Evolutionary conservation across 2,888 invertebrate genomes (phyloP), one percentile per base, ranked within the genome.

Genomic region (Ectropis crepuscularia): DNA sequence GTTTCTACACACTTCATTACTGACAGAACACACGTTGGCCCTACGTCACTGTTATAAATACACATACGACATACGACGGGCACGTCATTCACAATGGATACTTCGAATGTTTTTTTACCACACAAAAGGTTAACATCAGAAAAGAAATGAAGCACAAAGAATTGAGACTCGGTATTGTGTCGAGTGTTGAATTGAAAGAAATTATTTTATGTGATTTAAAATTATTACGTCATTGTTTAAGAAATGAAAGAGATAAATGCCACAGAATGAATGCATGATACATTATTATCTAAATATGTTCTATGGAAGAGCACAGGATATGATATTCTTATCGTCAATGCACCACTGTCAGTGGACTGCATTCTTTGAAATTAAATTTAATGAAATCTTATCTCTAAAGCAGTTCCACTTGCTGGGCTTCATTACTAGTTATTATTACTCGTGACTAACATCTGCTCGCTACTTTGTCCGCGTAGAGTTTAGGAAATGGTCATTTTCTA

Each of bases 21-120:
- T 38, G 36, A 57, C 39, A 41, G 71, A 69, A 51, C 16, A 28
- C 10, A 16, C 51, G 10, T 42, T 53, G 55, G 11, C 41, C 41
- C 63, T 58, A 63, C 58, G 63, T 63, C 63, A 53, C 58, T 60
- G 64, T 51, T 71, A 73, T 73, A 74, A 75, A 77, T 73, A 78
- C 65, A 57, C 57, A 65, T 6, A n/a, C 10, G 11, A 61, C 59
- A 60, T 43, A 69, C 72, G 73, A 71, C 65, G 72, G 68, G 61
- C 54, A 68, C 76, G 77, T 75, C 79, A 76, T 54, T 46, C 54
- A 62, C 69, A 66, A 64, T 67, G 58, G 51, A 49, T 37, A 47
- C 63, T 60, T 62, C 16, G 38, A 46, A 63, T 63, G 36, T 53
- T 54, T 54, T 59, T 55, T 53, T 49, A 53, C 46, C 37, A 55